These are phyloP conservation scores for Hydropsyche tenuis DNA, from an alignment of 1,140 invertebrate genomes.

Conservation along the genomic window DNA sequence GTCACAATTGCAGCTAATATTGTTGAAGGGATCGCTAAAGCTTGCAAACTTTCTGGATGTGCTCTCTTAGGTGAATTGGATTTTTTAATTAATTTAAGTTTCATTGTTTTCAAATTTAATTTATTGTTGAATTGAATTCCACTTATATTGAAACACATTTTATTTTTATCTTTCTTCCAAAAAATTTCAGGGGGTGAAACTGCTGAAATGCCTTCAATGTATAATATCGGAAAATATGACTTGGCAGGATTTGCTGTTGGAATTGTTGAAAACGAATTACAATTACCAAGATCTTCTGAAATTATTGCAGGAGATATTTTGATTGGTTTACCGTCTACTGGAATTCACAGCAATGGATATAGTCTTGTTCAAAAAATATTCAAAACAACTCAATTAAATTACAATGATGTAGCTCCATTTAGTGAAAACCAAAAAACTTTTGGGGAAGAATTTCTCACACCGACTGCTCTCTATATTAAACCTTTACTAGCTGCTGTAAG, in stretches of 20 bases:
- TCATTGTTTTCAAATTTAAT: too few species aligned
- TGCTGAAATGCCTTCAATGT: slow-evolving; percentile 95
- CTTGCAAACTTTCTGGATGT: slow-evolving; percentile 86
- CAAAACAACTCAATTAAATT: slow-evolving; percentile 64
- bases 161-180: slow-evolving; percentile 32
- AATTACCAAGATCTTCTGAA: slow-evolving; percentile 71
- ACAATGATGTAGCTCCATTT: slow-evolving; percentile 77
- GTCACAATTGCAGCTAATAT: slow-evolving; percentile 77
- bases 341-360: slow-evolving; percentile 91
- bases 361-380: slow-evolving; percentile 80
- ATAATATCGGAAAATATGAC: slow-evolving; percentile 82
- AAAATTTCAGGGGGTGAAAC: slow-evolving; percentile 83
- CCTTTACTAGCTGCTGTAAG: slow-evolving; percentile 77
- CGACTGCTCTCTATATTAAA: slow-evolving; percentile 90
- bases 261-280: slow-evolving; percentile 73
- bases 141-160: background rate
- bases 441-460: slow-evolving; percentile 85
- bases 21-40: slow-evolving; percentile 84
- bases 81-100: background rate
- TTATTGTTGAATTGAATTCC: too few species aligned
- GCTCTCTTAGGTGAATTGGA: slow-evolving; percentile 78
- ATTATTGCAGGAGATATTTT: slow-evolving; percentile 78
- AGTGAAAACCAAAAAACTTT: slow-evolving; percentile 62
- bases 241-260: slow-evolving; percentile 94
- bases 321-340: slow-evolving; percentile 81